A percentile compares a stretch with the other conserved stretches of the same genome.
phyloP scores from a whole-genome alignment of 1,140 invertebrate species.

The Lerema accius region DNA sequence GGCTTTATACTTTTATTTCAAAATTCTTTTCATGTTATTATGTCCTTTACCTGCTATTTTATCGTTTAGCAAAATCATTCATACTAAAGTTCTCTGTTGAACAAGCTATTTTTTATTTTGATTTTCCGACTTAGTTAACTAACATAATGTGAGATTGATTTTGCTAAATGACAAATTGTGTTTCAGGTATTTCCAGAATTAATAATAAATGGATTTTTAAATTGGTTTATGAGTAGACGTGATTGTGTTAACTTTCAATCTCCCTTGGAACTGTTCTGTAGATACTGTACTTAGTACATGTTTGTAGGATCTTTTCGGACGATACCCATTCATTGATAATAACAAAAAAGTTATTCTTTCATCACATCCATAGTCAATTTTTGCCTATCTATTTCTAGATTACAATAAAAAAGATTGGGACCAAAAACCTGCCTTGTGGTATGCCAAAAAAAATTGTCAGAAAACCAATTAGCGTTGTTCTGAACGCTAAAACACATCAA shows the following conservation, averaged over 20 bases:
- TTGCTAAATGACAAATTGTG: slow-evolving; percentile 43
- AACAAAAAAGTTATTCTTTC: slow-evolving; percentile 6
- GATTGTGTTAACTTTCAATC: slow-evolving; percentile 69
- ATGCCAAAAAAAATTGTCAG: not conserved
- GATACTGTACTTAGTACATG: slow-evolving; percentile 63
- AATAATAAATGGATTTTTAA: slow-evolving; percentile 47
- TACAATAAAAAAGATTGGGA: not conserved
- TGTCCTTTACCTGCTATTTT: slow-evolving; percentile 33
- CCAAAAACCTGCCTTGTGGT: not conserved
- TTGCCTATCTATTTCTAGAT: not conserved
- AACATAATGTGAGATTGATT: too few species aligned
- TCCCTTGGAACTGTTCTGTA: slow-evolving; percentile 66
- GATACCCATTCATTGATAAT: slow-evolving; percentile 42
- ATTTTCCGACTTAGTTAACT: too few species aligned
- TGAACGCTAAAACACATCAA: too few species aligned
- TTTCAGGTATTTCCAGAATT: slow-evolving; percentile 36
- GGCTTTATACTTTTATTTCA: slow-evolving; percentile 70
- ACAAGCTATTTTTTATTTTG: too few species aligned
- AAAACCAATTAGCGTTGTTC: too few species aligned
- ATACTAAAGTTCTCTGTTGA: not conserved
- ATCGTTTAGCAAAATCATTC: slow-evolving; percentile 42
- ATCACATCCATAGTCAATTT: not conserved
- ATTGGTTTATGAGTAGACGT: slow-evolving; percentile 68
- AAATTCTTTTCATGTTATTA: slow-evolving; percentile 54
- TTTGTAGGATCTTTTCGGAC: slow-evolving; percentile 53